Evolutionary conservation across 2,797 vertebrate genomes (phyloP).

Genomic region (Bucorvus abyssinicus): DNA sequence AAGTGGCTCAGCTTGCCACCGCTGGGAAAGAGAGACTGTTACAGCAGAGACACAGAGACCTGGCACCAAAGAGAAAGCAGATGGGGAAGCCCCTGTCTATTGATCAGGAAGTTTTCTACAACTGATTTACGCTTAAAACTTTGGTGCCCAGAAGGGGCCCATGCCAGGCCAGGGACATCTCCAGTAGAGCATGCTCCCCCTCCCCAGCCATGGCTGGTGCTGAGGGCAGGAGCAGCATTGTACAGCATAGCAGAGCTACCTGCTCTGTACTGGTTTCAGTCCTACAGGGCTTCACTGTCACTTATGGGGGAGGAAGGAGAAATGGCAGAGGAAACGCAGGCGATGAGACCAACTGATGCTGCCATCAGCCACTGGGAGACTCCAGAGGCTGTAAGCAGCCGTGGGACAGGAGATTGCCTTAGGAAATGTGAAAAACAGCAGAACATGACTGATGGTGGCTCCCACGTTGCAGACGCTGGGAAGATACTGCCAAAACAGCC

Average conservation of each 20-base stretch:
- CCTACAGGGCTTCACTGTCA: background rate
- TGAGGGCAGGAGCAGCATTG: background rate
- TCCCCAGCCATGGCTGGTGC: background rate
- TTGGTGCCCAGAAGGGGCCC: conserved; percentile 21
- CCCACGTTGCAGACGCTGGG: background rate
- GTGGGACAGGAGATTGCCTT: background rate
- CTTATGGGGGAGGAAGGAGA: background rate
- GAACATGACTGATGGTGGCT: background rate
- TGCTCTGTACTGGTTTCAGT: background rate
- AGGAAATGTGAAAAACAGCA: background rate
- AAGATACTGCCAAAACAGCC: background rate
- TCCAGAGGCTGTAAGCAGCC: background rate
- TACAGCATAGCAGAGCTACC: background rate
- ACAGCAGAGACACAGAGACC: background rate
- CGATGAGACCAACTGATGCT: background rate
- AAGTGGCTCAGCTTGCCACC: conserved; percentile 20
- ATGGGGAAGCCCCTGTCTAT: background rate
- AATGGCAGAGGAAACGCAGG: background rate
- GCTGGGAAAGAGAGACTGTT: conserved; percentile 33
- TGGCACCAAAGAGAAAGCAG: background rate
- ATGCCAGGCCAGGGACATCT: background rate
- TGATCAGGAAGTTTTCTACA: conserved; percentile 22
- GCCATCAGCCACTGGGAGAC: background rate
- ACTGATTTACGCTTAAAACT: conserved; percentile 18
- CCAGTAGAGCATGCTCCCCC: background rate